Base-by-base conservation (phyloP, 2,113 vertebrate species). In the Strix aluco region DNA sequence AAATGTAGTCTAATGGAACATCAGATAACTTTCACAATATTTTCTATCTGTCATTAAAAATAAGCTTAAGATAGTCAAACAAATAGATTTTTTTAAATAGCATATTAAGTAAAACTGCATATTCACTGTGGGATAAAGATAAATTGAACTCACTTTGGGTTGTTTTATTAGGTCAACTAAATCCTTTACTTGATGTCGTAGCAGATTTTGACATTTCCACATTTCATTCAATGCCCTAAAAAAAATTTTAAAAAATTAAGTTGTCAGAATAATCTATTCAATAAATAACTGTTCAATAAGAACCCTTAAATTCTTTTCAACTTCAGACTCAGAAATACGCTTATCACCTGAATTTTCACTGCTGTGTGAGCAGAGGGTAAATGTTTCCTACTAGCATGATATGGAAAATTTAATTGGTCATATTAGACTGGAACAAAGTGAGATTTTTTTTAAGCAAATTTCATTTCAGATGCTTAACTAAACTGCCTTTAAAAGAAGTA, bases 141-240 rank as follows among this genome's bases (percentile, higher is more conserved):
- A 84, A 95, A 92, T 22, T 65, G 32, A 93, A 97, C 96, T 97
- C 98, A 99, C 99, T 98, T 99, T 99, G 22, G 99, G 99, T 96
- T 99, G 99, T 96, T 99, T 99, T 91, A 99, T 98, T 96, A 99
- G 97, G 92, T 99, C 99, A 95, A 99, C 98, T 96, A 99, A 98
- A 98, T 99, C 99, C 97, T 99, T 99, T 75, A 99, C 99, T 92
- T 99, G 98, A 94, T 99, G 99, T 92, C 99, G 98, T 86, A 99
- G 97, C 93, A 99, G 97, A 97, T 99, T 99, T 97, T 99, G 99
- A 97, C 99, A 99, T 96, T 99, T 99, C 99, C 99, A 99, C 99
- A 99, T 99, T 98, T 99, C 99, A 96, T 99, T 99, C 94, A 99
- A 95, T 86, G 99, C 99, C 98, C 99, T 99, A 92, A 96, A 97